Conservation (phyloP, 2,797 vertebrate genomes). For the Hafferia zeledoni region DNA sequence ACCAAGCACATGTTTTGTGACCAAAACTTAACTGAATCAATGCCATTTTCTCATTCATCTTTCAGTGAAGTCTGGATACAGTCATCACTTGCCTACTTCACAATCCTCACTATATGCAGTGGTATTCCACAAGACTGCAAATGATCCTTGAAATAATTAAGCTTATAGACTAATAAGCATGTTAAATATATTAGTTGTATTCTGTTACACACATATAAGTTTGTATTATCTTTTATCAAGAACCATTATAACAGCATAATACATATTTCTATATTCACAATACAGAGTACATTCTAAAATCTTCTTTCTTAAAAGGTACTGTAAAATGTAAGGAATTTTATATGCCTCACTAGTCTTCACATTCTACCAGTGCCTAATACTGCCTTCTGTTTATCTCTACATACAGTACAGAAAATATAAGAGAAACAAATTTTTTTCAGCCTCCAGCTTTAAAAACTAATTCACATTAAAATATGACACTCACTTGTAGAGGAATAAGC, state of each 20-base stretch:
- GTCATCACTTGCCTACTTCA: not conserved
- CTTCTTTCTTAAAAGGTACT: not conserved
- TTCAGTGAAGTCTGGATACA: not conserved
- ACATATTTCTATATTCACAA: not conserved
- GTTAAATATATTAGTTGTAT: not conserved
- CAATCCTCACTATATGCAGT: not conserved
- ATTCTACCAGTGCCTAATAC: not conserved
- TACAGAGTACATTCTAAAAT: not conserved
- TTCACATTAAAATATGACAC: not conserved
- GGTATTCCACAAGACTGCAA: not conserved
- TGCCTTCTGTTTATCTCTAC: not conserved
- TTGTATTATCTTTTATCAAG: not conserved
- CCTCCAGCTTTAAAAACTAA: constrained; percentile 16
- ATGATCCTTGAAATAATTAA: not conserved
- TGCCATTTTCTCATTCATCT: not conserved
- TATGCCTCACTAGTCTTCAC: not conserved
- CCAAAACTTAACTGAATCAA: not conserved
- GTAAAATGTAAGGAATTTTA: not conserved
- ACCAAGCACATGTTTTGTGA: not conserved
- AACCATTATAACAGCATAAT: not conserved
- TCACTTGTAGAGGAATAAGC: not conserved
- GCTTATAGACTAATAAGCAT: not conserved
- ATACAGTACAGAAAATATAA: not conserved
- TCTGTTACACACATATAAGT: not conserved
- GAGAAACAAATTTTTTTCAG: not conserved